Conservation (phyloP, 1,140 invertebrate genomes). For the Trachymyrmex cornetzi region DNA sequence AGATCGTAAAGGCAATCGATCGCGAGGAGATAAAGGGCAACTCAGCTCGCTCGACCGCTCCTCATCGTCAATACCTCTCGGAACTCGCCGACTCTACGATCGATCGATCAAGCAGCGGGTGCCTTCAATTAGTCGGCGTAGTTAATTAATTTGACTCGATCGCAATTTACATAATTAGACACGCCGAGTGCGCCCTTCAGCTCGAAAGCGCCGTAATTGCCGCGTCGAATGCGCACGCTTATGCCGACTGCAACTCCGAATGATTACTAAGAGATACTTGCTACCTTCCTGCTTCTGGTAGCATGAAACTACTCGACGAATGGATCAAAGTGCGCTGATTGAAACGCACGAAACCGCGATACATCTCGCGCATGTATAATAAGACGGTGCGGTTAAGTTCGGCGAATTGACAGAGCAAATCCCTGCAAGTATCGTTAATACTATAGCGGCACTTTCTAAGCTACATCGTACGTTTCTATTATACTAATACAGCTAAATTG, state of each 20-base stretch:
- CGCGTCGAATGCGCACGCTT: slow-evolving; percentile 53
- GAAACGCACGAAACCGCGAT: slow-evolving; percentile 20
- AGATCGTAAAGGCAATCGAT: slow-evolving; percentile 10
- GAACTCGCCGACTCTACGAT: slow-evolving; percentile 50
- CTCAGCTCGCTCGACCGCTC: neutral
- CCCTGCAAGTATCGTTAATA: slow-evolving; percentile 40
- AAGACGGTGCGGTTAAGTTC: slow-evolving; percentile 26
- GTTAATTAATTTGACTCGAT: slow-evolving; percentile 72
- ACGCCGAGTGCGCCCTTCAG: slow-evolving; percentile 16
- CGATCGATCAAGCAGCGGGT: slow-evolving; percentile 69
- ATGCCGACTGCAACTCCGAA: slow-evolving; percentile 26
- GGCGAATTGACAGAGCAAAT: slow-evolving; percentile 22
- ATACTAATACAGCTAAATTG: neutral
- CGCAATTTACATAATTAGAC: slow-evolving; percentile 73
- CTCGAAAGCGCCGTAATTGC: slow-evolving; percentile 49
- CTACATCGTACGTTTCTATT: neutral
- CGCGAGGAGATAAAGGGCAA: slow-evolving; percentile 28
- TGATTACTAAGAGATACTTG: slow-evolving; percentile 30
- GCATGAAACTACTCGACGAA: slow-evolving; percentile 12
- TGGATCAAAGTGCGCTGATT: slow-evolving; percentile 50
- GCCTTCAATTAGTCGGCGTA: slow-evolving; percentile 69
- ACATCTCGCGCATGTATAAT: slow-evolving; percentile 1
- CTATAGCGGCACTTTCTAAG: neutral
- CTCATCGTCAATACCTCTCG: slow-evolving; percentile 7
- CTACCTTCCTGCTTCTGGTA: slow-evolving; percentile 37